These are phyloP conservation scores for Tachina grossa DNA, from an alignment of 2,888 invertebrate genomes.

Conservation along the genomic window DNA sequence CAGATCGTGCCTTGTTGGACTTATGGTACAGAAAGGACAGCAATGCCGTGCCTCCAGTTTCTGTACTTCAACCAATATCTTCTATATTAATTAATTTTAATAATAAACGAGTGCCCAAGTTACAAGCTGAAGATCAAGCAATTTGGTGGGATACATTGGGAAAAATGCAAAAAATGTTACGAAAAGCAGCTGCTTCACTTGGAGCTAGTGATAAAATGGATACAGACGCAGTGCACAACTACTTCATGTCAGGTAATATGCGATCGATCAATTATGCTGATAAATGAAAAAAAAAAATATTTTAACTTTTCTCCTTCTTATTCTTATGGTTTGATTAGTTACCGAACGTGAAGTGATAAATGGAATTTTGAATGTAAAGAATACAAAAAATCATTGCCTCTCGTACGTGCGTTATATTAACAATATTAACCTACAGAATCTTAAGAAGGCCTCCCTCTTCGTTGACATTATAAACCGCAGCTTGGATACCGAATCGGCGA, in stretches of 20 bases:
- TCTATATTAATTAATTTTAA: slow-evolving; percentile 98
- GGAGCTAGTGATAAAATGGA: slow-evolving; percentile 93
- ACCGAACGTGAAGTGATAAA: slow-evolving; percentile 99
- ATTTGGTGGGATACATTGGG: slow-evolving; percentile 99
- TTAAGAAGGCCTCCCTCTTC: slow-evolving; percentile 96
- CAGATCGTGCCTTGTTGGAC: slow-evolving; percentile 92
- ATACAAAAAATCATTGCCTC: slow-evolving; percentile 97
- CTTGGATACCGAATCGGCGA: slow-evolving; percentile 96
- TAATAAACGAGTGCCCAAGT: slow-evolving; percentile 97
- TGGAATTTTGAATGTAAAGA: slow-evolving; percentile 95
- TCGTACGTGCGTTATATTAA: slow-evolving; percentile 98
- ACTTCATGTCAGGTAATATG: slow-evolving; percentile 96
- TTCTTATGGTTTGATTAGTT: slow-evolving; percentile 84
- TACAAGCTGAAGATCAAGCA: slow-evolving; percentile 97
- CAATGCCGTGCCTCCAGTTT: slow-evolving; percentile 97
- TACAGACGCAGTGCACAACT: slow-evolving; percentile 97
- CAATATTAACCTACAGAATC: slow-evolving; percentile 97
- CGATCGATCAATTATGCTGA: not conserved
- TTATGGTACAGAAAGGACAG: slow-evolving; percentile 98
- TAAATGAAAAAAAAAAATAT: not conserved
- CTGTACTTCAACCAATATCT: slow-evolving; percentile 97
- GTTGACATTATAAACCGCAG: slow-evolving; percentile 96
- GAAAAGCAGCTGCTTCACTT: slow-evolving; percentile 95
- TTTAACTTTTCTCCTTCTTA: not conserved
- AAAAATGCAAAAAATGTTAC: slow-evolving; percentile 96